Conservation (phyloP, 2,113 vertebrate genomes). For the Hemiscyllium ocellatum region DNA sequence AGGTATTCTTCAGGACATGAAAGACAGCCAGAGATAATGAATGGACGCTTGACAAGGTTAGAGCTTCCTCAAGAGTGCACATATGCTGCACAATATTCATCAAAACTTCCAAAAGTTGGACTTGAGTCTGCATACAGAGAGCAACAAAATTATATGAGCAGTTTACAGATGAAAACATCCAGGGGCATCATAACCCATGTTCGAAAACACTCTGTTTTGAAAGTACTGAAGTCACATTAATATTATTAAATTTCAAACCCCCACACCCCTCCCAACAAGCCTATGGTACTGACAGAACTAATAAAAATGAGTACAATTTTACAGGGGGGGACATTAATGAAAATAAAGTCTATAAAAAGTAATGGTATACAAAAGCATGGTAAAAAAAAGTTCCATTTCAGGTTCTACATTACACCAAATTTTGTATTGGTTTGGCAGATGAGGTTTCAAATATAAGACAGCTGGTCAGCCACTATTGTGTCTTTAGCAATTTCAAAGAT, state of each 20-base stretch:
- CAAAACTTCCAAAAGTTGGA: slow-evolving; percentile 69
- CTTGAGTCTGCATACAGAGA: slow-evolving; percentile 57
- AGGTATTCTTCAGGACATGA: slow-evolving; percentile 71
- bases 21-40: slow-evolving; percentile 73
- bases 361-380: neutral
- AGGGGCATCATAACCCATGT: neutral
- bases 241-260: neutral
- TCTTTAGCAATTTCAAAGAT: neutral
- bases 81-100: slow-evolving; percentile 66
- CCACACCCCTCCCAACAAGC: neutral
- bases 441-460: neutral
- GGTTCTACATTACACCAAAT: neutral
- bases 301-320: neutral
- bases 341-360: neutral
- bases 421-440: neutral
- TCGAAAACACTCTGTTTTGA: neutral
- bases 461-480: neutral
- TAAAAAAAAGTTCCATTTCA: neutral
- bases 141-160: slow-evolving; percentile 29
- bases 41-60: slow-evolving; percentile 60
- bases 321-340: neutral
- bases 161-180: neutral
- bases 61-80: slow-evolving; percentile 56
- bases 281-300: neutral
- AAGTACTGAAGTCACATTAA: neutral